Evolutionary conservation across 2,797 vertebrate genomes (phyloP).

Genomic region (Hyperoplus lanceolatus): DNA sequence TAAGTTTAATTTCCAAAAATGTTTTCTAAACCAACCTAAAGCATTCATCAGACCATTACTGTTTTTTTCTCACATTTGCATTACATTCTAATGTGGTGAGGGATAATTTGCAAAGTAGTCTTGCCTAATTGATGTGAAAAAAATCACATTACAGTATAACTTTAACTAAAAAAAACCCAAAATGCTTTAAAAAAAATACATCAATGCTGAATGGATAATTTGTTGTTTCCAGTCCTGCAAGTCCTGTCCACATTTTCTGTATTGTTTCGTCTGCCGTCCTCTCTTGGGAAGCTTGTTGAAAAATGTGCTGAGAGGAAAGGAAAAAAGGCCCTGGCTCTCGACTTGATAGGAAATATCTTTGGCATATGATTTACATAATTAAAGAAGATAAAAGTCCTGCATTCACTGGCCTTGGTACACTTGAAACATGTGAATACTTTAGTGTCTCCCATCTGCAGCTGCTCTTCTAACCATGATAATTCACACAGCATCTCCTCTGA

Average conservation of each 20-base stretch:
- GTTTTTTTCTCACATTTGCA: too few relatives aligned
- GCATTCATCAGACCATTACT: too few relatives aligned
- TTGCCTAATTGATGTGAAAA: neutral
- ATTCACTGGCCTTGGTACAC: slow-evolving; percentile 75
- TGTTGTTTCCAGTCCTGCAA: slow-evolving; percentile 15
- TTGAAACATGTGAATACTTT: slow-evolving; percentile 60
- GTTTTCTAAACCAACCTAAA: too few relatives aligned
- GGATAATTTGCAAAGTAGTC: too few relatives aligned
- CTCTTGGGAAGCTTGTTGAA: slow-evolving; percentile 59
- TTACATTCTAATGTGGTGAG: too few relatives aligned
- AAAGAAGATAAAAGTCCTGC: slow-evolving; percentile 82
- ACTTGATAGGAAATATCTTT: slow-evolving; percentile 77
- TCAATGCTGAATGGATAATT: neutral
- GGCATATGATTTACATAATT: slow-evolving; percentile 85
- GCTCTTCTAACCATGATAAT: slow-evolving; percentile 75
- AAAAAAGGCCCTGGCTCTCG: slow-evolving; percentile 49
- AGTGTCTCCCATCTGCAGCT: slow-evolving; percentile 74
- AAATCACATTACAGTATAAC: neutral
- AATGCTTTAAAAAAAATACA: neutral
- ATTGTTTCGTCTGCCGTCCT: slow-evolving; percentile 52
- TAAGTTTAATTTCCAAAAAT: too few relatives aligned
- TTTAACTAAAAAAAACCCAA: neutral
- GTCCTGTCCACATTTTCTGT: slow-evolving; percentile 31
- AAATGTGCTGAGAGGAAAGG: slow-evolving; percentile 51
- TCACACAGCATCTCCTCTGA: slow-evolving; percentile 63